Conservation (phyloP, 2,797 vertebrate species). For the Ispidina picta region DNA sequence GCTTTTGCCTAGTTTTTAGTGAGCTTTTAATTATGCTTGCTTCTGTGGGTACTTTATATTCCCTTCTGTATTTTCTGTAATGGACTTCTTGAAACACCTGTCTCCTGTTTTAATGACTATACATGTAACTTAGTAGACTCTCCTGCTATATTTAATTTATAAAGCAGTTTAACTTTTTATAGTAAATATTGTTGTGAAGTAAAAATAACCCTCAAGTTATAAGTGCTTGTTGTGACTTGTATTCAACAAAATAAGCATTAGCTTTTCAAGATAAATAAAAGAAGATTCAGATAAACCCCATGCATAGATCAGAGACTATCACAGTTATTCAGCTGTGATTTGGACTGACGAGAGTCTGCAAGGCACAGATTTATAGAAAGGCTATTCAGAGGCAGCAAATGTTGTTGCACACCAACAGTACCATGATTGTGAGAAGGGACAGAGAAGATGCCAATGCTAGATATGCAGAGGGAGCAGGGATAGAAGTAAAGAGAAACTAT, state of each 20-base stretch:
- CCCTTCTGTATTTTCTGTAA: background rate
- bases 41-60: background rate
- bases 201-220: background rate
- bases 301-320: conserved; percentile 26
- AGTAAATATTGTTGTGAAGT: background rate
- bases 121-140: background rate
- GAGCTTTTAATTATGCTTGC: background rate
- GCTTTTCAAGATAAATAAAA: background rate
- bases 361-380: conserved; percentile 61
- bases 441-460: conserved; percentile 69
- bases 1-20: background rate
- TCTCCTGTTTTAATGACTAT: background rate
- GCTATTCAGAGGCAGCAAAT: conserved; percentile 59
- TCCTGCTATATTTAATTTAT: background rate
- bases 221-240: background rate
- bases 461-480: conserved; percentile 57
- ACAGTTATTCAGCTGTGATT: conserved; percentile 13
- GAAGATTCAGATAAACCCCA: background rate
- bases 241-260: background rate
- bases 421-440: conserved; percentile 55
- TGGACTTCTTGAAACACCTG: background rate
- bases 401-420: conserved; percentile 67
- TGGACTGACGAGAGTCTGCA: background rate
- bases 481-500: conserved; percentile 54
- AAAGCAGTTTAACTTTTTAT: background rate